Percentiles rank a stretch among this genome's conserved stretches.
Conservation (phyloP, 2,888 invertebrate species). For the Phengaris alcon region DNA sequence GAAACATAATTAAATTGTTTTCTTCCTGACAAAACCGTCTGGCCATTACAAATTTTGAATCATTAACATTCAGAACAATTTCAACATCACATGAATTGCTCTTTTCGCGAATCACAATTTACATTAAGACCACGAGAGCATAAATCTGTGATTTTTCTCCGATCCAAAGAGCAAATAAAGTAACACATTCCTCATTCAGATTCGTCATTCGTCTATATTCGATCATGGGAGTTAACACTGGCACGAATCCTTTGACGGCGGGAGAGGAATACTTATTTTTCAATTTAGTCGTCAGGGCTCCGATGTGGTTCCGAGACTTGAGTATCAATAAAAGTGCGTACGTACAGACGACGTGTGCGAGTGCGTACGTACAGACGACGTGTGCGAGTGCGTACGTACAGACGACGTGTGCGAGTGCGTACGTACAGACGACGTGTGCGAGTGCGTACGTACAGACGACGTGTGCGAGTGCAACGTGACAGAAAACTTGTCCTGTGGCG, state of each 20-base stretch:
- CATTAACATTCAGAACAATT: too few relatives aligned
- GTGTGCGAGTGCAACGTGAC: neutral
- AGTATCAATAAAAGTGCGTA: constrained; percentile 18
- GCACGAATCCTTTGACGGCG: neutral
- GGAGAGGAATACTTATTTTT: constrained; percentile 27
- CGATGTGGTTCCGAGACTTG: constrained; percentile 21
- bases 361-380: neutral
- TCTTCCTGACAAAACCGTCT: too few relatives aligned
- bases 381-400: neutral
- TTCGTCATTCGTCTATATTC: neutral
- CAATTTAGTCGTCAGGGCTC: constrained; percentile 22
- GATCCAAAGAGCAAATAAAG: neutral
- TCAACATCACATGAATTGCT: neutral
- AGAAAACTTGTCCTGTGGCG: too few relatives aligned
- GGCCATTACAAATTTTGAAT: too few relatives aligned
- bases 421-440: too few relatives aligned
- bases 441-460: neutral
- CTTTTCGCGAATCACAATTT: neutral
- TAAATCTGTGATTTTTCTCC: neutral
- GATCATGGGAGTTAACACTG: neutral
- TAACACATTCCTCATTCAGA: neutral
- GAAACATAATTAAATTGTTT: too few relatives aligned
- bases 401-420: too few relatives aligned
- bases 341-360: too few relatives aligned
- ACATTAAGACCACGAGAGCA: neutral